Conservation (phyloP, 2,113 vertebrate species). For the Microtus montanus region DNA sequence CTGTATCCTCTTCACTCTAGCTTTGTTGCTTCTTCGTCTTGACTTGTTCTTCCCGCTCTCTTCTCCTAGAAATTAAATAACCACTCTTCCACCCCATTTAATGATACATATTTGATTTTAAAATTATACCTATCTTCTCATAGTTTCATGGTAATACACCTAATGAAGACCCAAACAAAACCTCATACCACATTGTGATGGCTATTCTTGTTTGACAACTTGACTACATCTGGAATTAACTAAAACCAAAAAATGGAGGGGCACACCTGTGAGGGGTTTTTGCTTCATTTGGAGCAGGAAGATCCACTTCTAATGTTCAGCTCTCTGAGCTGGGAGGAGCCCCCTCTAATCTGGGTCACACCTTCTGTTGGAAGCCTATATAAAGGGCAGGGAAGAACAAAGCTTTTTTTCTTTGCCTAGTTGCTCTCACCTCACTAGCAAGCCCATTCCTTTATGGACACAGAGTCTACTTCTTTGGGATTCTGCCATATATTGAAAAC, state of each 20-base stretch:
- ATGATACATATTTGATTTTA: background rate
- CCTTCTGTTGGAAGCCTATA: background rate
- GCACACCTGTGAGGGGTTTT: background rate
- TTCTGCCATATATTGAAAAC: background rate
- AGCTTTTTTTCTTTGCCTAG: background rate
- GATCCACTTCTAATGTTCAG: background rate
- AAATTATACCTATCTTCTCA: background rate
- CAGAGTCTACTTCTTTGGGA: background rate
- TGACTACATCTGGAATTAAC: background rate
- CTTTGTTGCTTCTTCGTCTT: background rate
- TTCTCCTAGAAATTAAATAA: background rate
- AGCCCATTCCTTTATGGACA: background rate
- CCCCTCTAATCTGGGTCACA: background rate
- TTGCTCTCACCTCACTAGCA: background rate
- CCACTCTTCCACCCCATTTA: background rate
- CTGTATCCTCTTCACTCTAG: background rate
- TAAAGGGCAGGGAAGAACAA: background rate
- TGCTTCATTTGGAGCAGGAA: background rate
- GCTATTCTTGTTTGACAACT: background rate
- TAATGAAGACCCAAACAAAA: background rate
- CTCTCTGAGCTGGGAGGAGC: background rate
- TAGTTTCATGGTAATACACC: background rate
- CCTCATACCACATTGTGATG: background rate
- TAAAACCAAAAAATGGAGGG: background rate
- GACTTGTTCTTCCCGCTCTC: background rate